A percentile compares a stretch with the other conserved stretches of the same genome.
Evolutionary conservation across 2,888 invertebrate species (phyloP).

Genomic region (Frankliniella intonsa): DNA sequence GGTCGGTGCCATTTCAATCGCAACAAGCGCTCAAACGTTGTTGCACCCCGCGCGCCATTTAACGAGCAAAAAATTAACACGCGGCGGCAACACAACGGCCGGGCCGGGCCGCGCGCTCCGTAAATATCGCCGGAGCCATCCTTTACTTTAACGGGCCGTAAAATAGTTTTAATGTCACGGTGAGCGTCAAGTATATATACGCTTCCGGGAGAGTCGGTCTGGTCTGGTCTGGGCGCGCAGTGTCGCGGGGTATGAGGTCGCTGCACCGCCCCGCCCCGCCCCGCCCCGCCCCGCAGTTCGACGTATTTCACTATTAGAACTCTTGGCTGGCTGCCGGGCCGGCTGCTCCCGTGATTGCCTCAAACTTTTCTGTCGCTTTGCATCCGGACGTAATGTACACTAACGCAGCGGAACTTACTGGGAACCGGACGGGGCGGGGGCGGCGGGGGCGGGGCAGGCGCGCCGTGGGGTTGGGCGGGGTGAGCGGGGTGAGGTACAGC

Average conservation of each 20-base stretch:
- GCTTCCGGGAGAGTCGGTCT: no score
- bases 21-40: not conserved
- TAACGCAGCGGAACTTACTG: not conserved
- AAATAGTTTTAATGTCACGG: slow-evolving; percentile 27
- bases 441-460: not conserved
- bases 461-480: not conserved
- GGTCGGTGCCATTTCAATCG: not conserved
- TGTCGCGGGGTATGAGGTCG: not conserved
- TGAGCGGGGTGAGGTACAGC: no score
- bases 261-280: not conserved
- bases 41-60: not conserved
- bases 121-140: slow-evolving; percentile 17
- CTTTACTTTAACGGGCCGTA: slow-evolving; percentile 17
- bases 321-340: not conserved
- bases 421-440: not conserved
- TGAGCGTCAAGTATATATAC: not conserved
- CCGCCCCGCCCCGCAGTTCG: not conserved
- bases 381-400: slow-evolving; percentile 7
- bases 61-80: slow-evolving; percentile 27
- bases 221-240: not conserved
- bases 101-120: not conserved
- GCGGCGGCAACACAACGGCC: not conserved
- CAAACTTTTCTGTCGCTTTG: slow-evolving; percentile 12
- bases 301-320: slow-evolving; percentile 20
- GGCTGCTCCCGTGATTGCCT: not conserved